Base-by-base conservation (phyloP, 2,797 vertebrate species). In the Ciconia nigra region DNA sequence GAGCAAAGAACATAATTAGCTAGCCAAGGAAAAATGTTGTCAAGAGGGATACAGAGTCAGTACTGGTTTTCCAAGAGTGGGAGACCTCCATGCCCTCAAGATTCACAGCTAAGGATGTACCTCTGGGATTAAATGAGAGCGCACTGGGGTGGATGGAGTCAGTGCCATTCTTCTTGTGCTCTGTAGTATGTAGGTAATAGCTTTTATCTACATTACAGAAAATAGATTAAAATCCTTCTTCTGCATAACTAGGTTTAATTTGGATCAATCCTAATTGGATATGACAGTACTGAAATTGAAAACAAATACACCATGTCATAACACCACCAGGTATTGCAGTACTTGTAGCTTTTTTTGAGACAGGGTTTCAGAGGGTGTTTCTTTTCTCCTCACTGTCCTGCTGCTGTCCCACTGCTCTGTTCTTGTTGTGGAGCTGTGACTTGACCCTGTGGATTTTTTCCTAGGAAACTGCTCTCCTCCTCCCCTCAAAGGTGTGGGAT, bases 261-360 rank as follows among this genome's bases (percentile, higher is more conserved):
- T 87, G 46, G 22, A 72, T 91, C 66, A 89, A 62, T 82, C 5
- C 1, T 92, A 94, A 97, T 58, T 76, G 71, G 25, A 58, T 76
- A 69, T 79, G 95, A 87, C 89, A 89, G 47, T 16, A 63, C 31
- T 46, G 81, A 93, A 94, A 94, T 20, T 54, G 83, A 90, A 94
- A 94, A 39, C 33, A 84, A 92, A 82, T 61, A 51, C 54, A n/a
- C 59, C 52, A 35, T 91, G 54, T 57, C 71, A 37, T 69, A 91
- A 80, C n/a, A 92, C 24, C 39, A 76, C 13, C 46, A 72, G 66
- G 46, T 76, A 90, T 29, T 83, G 51, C 55, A 59, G 44, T 46
- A 54, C 51, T 80, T 62, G 39, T 29, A 67, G 19, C 29, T n/a
- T 74, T 90, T 21, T 42, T 47, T 44, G 62, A 82, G 20, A 31